Evolutionary conservation across 2,113 vertebrate genomes (phyloP).

Genomic region (Drymodes brunneopygia): DNA sequence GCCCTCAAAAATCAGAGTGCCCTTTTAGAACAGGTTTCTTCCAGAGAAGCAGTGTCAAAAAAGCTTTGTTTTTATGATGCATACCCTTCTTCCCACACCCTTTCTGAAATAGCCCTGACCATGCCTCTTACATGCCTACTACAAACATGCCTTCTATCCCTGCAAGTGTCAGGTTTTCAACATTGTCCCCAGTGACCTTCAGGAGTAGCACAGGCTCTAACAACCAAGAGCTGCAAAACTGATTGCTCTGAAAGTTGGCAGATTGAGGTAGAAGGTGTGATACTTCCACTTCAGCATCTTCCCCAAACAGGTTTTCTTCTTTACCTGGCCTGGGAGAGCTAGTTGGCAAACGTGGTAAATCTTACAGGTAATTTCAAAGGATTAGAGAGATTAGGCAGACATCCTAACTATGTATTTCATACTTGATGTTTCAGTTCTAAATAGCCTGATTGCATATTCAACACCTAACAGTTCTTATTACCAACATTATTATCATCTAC

Average conservation of each 20-base stretch:
- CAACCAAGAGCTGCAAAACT: not conserved
- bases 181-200: not conserved
- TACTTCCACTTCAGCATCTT: not conserved
- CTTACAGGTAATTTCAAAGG: not conserved
- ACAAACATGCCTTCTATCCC: not conserved
- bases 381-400: not conserved
- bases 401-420: not conserved
- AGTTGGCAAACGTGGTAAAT: not conserved
- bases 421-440: not conserved
- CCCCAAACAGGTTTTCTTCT: not conserved
- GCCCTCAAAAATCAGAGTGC: not conserved
- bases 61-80: not conserved
- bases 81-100: not conserved
- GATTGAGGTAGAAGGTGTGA: not conserved
- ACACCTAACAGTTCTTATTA: not conserved
- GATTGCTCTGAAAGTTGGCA: not conserved
- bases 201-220: not conserved
- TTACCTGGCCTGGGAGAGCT: not conserved
- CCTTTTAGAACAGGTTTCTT: not conserved
- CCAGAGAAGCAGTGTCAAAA: not conserved
- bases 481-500: not conserved
- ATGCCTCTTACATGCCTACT: not conserved
- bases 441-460: not conserved
- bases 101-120: not conserved
- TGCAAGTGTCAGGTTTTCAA: not conserved